Percentiles rank a stretch among this genome's conserved stretches.
phyloP scores from a whole-genome alignment of 23 tunicate species.

The Clavelina lepadiformis region DNA sequence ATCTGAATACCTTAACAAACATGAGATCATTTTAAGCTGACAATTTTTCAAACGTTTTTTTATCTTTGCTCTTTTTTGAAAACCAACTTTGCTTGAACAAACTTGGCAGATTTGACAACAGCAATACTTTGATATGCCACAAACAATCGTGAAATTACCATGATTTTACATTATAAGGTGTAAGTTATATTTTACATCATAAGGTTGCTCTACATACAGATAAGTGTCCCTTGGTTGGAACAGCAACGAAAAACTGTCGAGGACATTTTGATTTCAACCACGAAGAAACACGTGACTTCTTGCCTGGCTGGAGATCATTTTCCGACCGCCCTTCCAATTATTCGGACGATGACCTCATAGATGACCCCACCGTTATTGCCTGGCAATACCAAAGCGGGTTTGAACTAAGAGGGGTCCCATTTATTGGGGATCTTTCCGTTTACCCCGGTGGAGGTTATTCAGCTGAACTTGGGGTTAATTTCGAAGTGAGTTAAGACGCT shows the following conservation, averaged over 20 bases:
- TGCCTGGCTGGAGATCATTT: slow-evolving; percentile 50
- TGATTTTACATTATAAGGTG: no score
- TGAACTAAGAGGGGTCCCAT: slow-evolving; percentile 86
- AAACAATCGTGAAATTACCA: no score
- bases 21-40: no score
- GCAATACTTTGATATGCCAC: no score
- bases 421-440: slow-evolving; percentile 57
- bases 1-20: no score
- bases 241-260: slow-evolving; percentile 30
- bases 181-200: no score
- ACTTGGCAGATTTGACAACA: no score
- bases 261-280: slow-evolving; percentile 24
- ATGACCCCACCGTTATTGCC: slow-evolving; percentile 54
- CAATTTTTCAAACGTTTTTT: no score
- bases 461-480: slow-evolving; percentile 96
- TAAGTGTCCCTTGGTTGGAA: slow-evolving; percentile 42
- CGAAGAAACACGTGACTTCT: slow-evolving; percentile 51
- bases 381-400: slow-evolving; percentile 79
- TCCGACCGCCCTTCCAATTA: slow-evolving; percentile 20
- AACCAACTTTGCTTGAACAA: no score
- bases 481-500: no score
- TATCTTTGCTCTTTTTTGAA: no score
- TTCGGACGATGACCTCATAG: slow-evolving; percentile 41
- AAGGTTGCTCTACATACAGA: slow-evolving; percentile 47
- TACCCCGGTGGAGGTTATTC: slow-evolving; percentile 97